A percentile compares a stretch with the other conserved stretches of the same genome.
Evolutionary conservation across 2,113 vertebrate genomes (phyloP).

Genomic region (Gambusia holbrooki): DNA sequence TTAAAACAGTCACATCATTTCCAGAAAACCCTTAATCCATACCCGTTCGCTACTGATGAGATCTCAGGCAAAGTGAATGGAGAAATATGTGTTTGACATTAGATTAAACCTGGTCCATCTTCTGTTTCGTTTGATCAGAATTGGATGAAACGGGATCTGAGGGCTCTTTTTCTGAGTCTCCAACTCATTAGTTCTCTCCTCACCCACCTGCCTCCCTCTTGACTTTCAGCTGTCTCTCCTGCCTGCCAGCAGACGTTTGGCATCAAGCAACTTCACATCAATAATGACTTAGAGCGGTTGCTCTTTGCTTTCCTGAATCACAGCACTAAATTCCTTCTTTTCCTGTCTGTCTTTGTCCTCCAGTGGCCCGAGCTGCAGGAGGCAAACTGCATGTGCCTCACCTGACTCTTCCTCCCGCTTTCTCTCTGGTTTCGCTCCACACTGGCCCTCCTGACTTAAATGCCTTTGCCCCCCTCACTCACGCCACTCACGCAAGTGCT

Average conservation of each 20-base stretch:
- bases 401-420: neutral
- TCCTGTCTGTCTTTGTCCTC: conserved; percentile 30
- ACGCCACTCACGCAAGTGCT: neutral
- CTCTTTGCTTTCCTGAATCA: conserved; percentile 33
- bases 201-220: conserved; percentile 31
- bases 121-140: neutral
- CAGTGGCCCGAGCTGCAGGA: neutral
- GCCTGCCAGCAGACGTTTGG: conserved; percentile 53
- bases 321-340: conserved; percentile 9
- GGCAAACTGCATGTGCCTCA: neutral
- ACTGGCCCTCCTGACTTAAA: conserved; percentile 3
- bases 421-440: neutral
- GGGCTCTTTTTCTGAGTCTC: neutral
- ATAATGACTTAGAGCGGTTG: conserved; percentile 38
- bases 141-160: neutral
- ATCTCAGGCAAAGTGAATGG: neutral
- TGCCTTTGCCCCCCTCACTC: neutral
- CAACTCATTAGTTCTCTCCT: conserved; percentile 25
- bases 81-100: neutral
- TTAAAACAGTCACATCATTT: neutral
- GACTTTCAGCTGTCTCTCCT: conserved; percentile 50
- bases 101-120: neutral
- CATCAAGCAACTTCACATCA: conserved; percentile 39
- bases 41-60: neutral
- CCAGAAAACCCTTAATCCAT: neutral